Conservation (phyloP, 2,888 invertebrate genomes). For the Apamea epomidion region DNA sequence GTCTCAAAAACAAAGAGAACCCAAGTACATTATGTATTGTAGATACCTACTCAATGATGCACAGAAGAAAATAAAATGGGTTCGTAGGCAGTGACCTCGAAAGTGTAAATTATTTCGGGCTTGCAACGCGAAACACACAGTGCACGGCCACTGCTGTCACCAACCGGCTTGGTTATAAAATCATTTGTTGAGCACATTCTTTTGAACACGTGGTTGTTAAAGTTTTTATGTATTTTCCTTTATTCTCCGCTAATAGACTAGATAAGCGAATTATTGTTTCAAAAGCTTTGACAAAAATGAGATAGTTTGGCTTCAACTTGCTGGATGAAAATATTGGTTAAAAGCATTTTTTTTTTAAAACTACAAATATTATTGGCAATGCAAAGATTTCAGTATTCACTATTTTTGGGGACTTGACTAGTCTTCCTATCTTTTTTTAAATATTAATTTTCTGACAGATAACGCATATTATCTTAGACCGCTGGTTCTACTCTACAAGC, state of each 20-base stretch:
- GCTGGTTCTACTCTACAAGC: not conserved
- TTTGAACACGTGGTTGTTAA: conserved; percentile 47
- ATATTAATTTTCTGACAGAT: not conserved
- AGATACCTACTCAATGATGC: conserved; percentile 66
- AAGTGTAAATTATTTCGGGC: conserved; percentile 84
- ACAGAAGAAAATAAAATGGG: conserved; percentile 79
- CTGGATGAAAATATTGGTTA: not conserved
- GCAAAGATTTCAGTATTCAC: not conserved
- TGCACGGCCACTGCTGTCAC: conserved; percentile 72
- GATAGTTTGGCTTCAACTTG: not conserved
- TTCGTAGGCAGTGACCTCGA: conserved; percentile 84
- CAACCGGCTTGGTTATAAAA: conserved; percentile 56
- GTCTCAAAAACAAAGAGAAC: conserved; percentile 68
- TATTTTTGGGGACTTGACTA: not conserved
- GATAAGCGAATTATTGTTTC: not conserved
- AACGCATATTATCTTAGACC: not conserved
- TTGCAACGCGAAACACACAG: conserved; percentile 67
- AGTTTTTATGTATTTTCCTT: conserved; percentile 19
- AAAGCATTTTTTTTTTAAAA: not conserved
- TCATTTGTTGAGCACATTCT: conserved; percentile 36
- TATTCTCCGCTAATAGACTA: conserved; percentile 2
- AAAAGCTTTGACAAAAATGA: not conserved
- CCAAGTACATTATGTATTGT: conserved; percentile 30
- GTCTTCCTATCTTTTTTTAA: too few species aligned
- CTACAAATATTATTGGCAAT: too few species aligned